phyloP scores from a whole-genome alignment of 2,113 vertebrate species.

The Athene cunicularia region DNA sequence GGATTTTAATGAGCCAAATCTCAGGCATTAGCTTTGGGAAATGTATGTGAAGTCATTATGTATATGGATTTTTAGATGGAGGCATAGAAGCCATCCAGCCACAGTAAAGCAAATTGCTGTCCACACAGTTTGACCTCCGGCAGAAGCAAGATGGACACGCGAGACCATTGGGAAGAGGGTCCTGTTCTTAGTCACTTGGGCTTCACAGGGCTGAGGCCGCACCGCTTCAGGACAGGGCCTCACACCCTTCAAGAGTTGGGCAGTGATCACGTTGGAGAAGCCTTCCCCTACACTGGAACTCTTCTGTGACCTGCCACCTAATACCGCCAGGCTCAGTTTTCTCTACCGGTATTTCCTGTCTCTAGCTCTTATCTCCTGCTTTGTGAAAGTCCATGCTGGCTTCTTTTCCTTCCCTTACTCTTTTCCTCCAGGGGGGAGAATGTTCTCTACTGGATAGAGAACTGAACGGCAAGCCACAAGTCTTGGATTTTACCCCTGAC shows the following conservation, averaged over 20 bases:
- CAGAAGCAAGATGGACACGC: not conserved
- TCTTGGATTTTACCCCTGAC: not conserved
- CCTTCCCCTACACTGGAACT: not conserved
- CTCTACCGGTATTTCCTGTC: not conserved
- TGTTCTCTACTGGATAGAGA: not conserved
- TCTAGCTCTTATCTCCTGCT: not conserved
- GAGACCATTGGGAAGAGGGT: not conserved
- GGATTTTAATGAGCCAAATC: not conserved
- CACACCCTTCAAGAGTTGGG: not conserved
- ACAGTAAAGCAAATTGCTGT: not conserved
- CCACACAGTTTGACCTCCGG: not conserved
- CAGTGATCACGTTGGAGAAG: not conserved
- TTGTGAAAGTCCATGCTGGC: not conserved
- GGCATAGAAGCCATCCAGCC: not conserved
- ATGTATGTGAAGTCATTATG: not conserved
- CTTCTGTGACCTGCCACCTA: not conserved
- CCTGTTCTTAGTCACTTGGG: not conserved
- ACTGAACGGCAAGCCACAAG: not conserved
- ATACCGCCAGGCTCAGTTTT: not conserved
- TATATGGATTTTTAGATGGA: not conserved
- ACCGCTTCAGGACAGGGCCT: not conserved
- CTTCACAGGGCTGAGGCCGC: rapidly evolving
- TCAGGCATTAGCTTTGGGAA: not conserved
- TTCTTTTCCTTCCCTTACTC: not conserved
- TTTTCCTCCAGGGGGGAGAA: not conserved